Conservation (phyloP, 2,113 vertebrate species). For the Lycocorax pyrrhopterus region DNA sequence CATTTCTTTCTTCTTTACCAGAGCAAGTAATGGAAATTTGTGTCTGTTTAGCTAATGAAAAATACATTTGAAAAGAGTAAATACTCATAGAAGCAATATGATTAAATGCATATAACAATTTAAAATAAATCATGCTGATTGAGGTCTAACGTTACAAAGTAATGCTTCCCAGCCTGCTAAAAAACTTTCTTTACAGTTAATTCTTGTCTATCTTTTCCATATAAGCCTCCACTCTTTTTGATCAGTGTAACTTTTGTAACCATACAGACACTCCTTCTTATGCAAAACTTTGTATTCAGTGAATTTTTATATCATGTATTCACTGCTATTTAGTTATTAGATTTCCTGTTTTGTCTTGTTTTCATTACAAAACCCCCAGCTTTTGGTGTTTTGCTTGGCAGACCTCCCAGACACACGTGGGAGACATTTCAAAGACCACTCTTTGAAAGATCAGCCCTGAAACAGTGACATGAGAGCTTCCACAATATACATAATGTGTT, state of each 20-base stretch:
- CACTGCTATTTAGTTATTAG: background rate
- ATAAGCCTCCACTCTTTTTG: background rate
- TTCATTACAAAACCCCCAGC: fast-evolving
- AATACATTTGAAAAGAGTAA: background rate
- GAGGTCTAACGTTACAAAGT: background rate
- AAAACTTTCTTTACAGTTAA: background rate
- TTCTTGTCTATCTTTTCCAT: background rate
- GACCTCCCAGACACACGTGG: background rate
- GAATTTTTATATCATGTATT: background rate
- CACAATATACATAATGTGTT: fast-evolving
- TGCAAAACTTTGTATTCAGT: background rate
- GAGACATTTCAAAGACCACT: background rate
- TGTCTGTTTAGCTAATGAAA: constrained; percentile 13
- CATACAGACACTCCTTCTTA: background rate
- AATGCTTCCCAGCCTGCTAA: background rate
- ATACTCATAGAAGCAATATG: background rate
- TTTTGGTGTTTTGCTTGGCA: background rate
- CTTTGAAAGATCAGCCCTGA: background rate
- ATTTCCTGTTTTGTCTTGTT: background rate
- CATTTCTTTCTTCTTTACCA: background rate
- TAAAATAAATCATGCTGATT: background rate
- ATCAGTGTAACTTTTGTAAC: background rate
- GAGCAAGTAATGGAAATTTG: background rate
- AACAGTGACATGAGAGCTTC: fast-evolving
- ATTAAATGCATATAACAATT: background rate